phyloP scores from a whole-genome alignment of 1,140 invertebrate species.

The Drosophila kurseongensis region DNA sequence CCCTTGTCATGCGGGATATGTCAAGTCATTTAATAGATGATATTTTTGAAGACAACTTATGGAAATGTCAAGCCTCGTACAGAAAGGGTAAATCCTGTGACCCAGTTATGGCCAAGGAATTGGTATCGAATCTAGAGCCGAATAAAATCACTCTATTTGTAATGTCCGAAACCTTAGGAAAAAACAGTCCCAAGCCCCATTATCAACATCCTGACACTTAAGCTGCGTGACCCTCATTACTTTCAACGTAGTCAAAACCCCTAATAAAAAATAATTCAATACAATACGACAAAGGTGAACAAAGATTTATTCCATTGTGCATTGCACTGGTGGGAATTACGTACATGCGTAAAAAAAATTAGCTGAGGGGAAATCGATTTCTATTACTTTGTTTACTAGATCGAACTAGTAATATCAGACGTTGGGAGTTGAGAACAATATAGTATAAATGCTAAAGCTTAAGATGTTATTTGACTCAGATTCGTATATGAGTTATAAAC shows the following conservation, averaged over 20 bases:
- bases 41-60: slow-evolving; percentile 78
- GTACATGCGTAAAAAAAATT: slow-evolving; percentile 12
- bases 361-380: background rate
- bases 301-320: slow-evolving; percentile 18
- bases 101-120: slow-evolving; percentile 46
- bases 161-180: slow-evolving; percentile 32
- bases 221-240: slow-evolving; percentile 6
- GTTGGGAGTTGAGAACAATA: too few species aligned
- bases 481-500: too few species aligned
- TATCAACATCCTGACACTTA: background rate
- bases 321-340: slow-evolving; percentile 18
- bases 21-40: slow-evolving; percentile 54
- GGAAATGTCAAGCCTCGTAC: slow-evolving; percentile 48
- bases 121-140: slow-evolving; percentile 47
- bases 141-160: slow-evolving; percentile 79
- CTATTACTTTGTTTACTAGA: too few species aligned
- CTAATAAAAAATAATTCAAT: background rate
- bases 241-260: slow-evolving; percentile 23
- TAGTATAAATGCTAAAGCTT: too few species aligned
- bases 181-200: background rate
- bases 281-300: background rate
- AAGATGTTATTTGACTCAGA: too few species aligned
- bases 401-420: too few species aligned
- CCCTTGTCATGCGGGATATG: slow-evolving; percentile 2
- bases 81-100: slow-evolving; percentile 34